phyloP scores from a whole-genome alignment of 2,888 invertebrate genomes.

The Sicus ferrugineus region DNA sequence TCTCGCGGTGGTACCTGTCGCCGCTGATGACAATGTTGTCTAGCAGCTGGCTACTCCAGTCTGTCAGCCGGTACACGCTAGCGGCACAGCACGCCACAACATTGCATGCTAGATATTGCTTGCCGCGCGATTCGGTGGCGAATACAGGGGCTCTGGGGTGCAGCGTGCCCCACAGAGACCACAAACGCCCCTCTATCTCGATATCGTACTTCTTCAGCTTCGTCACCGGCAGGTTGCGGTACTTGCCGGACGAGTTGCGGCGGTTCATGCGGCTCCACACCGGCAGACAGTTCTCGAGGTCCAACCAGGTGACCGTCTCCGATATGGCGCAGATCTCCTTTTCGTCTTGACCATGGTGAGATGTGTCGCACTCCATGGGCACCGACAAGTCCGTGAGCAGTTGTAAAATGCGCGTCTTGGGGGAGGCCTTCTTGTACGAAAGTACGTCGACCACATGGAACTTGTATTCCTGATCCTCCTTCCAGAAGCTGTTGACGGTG shows the following conservation, averaged over 20 bases:
- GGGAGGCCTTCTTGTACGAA: constrained; percentile 56
- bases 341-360: constrained; percentile 44
- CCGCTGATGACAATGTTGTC: constrained; percentile 72
- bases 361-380: constrained; percentile 48
- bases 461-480: constrained; percentile 48
- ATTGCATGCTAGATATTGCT: constrained; percentile 71
- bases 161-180: constrained; percentile 73
- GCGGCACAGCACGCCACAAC: constrained; percentile 70
- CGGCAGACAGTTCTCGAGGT: constrained; percentile 55
- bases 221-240: constrained; percentile 53
- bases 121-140: constrained; percentile 67
- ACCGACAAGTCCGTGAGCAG: constrained; percentile 53
- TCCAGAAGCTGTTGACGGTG: constrained; percentile 50
- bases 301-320: constrained; percentile 59
- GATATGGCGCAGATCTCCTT: constrained; percentile 56
- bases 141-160: constrained; percentile 72
- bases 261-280: constrained; percentile 61
- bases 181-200: constrained; percentile 74
- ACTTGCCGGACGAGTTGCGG: constrained; percentile 53
- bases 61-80: constrained; percentile 69
- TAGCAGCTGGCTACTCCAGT: constrained; percentile 71
- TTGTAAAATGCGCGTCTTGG: constrained; percentile 52
- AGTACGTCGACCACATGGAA: constrained; percentile 56
- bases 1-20: constrained; percentile 68
- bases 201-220: constrained; percentile 71